Evolutionary conservation across 2,797 vertebrate species (phyloP).

Genomic region (Falco novaeseelandiae): DNA sequence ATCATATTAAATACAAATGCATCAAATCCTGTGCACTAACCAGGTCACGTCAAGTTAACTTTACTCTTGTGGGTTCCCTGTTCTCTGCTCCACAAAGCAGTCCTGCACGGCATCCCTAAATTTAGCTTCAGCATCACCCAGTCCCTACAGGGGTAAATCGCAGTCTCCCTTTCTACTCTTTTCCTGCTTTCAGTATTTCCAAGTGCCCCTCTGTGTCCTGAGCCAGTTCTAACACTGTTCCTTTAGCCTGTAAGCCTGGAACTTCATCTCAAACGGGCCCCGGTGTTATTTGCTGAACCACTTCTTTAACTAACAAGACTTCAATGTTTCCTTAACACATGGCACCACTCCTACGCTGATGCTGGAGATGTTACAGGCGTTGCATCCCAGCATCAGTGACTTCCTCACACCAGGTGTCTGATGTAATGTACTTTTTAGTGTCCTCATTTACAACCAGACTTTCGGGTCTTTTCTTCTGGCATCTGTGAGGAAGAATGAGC

Average conservation of each 20-base stretch:
- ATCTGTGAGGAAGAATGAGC: background rate
- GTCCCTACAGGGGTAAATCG: background rate
- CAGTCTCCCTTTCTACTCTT: background rate
- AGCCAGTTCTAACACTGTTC: background rate
- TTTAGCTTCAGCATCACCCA: background rate
- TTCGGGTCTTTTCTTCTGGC: background rate
- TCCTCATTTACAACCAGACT: background rate
- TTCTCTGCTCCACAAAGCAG: background rate
- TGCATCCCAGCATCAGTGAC: background rate
- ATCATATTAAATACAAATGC: rapidly evolving
- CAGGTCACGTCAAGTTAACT: background rate
- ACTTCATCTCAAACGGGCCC: background rate
- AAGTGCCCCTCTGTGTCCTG: background rate
- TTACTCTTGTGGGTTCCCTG: background rate
- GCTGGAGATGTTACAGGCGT: rapidly evolving
- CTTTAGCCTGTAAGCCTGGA: background rate
- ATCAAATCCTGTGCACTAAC: background rate
- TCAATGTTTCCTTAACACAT: rapidly evolving
- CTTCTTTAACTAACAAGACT: background rate
- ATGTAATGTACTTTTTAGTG: background rate
- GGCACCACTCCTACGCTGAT: background rate
- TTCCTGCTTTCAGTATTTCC: background rate
- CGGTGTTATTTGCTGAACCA: background rate
- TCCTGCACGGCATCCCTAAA: background rate
- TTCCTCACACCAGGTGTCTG: background rate